A percentile compares a stretch with the other conserved stretches of the same genome.
phyloP scores from a whole-genome alignment of 2,797 vertebrate species.

The Sebastes steindachneri region DNA sequence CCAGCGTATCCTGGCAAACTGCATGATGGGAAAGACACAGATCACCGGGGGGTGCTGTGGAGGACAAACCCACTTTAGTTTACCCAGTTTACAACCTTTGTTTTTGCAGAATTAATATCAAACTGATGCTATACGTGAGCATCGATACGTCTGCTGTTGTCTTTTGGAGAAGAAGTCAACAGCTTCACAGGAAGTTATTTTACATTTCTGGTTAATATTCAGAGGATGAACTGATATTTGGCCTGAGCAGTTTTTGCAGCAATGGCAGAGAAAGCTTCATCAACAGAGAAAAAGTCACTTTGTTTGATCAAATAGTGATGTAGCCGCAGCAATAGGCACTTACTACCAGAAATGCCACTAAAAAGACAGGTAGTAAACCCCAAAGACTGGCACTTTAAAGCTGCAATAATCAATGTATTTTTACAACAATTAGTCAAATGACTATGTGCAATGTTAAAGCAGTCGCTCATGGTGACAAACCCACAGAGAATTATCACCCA shows the following conservation, averaged over 20 bases:
- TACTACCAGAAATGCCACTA: background rate
- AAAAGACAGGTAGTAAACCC: background rate
- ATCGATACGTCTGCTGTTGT: background rate
- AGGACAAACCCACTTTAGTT: background rate
- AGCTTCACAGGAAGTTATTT: background rate
- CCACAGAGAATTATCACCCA: background rate
- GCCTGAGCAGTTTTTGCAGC: background rate
- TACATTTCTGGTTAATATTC: background rate
- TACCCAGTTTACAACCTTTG: background rate
- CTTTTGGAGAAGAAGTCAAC: background rate
- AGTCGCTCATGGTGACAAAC: background rate
- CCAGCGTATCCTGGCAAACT: conserved; percentile 10
- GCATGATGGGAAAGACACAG: conserved; percentile 5
- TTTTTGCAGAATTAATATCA: background rate
- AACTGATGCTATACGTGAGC: background rate
- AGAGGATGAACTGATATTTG: background rate
- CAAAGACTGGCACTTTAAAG: background rate
- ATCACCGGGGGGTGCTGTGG: background rate
- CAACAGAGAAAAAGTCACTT: background rate
- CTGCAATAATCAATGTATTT: background rate
- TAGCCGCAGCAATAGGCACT: background rate
- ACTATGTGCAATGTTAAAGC: background rate
- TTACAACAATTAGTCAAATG: background rate
- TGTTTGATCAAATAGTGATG: background rate
- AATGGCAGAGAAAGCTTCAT: background rate